Evolutionary conservation across 2,113 vertebrate species (phyloP).

Genomic region (Mustela lutreola): DNA sequence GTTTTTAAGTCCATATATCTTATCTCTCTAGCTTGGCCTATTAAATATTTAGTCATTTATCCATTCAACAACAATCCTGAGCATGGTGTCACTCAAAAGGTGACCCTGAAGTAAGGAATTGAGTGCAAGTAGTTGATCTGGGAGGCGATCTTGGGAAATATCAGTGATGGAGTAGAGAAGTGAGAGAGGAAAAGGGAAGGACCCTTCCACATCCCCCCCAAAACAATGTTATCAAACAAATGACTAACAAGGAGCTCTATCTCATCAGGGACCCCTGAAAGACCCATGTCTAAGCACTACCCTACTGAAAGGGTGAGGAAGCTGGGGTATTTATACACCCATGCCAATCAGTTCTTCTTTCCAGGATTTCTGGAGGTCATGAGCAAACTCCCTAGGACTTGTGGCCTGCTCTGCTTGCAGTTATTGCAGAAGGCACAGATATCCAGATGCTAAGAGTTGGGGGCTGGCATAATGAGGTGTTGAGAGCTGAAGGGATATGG

Average conservation of each 20-base stretch:
- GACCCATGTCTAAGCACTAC: neutral
- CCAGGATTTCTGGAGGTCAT: no score
- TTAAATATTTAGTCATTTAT: neutral
- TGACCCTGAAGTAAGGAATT: neutral
- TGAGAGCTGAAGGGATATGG: neutral
- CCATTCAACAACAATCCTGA: neutral
- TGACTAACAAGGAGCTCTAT: neutral
- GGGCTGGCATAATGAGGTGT: neutral
- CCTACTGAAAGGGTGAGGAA: neutral
- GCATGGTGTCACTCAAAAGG: neutral
- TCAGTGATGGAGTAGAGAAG: neutral
- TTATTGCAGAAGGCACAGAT: neutral
- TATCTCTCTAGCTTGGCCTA: neutral
- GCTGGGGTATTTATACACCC: neutral
- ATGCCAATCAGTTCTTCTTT: neutral
- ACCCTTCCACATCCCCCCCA: fast-evolving
- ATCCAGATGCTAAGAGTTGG: neutral
- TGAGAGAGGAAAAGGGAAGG: neutral
- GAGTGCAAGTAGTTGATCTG: neutral
- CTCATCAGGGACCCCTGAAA: no score
- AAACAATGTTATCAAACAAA: neutral
- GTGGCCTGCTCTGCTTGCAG: neutral
- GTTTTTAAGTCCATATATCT: neutral
- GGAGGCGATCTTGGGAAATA: neutral
- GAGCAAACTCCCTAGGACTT: no score